Evolutionary conservation across 2,888 invertebrate genomes (phyloP), one percentile per base, ranked within the genome.

Genomic region (Luffia ferchaultella): DNA sequence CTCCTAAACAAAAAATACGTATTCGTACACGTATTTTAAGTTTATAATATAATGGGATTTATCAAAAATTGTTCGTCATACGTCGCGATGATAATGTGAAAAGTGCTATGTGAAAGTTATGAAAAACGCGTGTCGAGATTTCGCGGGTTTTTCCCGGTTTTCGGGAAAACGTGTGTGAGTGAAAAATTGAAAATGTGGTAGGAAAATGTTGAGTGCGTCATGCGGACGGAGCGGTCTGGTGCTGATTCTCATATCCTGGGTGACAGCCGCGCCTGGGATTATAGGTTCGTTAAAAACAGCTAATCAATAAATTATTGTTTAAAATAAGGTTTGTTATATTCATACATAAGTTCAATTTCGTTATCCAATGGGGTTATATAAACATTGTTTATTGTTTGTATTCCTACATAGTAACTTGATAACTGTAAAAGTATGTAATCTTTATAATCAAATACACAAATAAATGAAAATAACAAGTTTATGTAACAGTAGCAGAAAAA

Each of bases 321-420:
- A 30, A 30, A 44, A 20, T 17, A 49, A 20, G 45, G 9, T 45
- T 49, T 49, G 17, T 43, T 49, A 30, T 17, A 15, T 49, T 48
- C 51, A 18, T 41, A 40, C 43, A 44, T 15, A 49, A 46, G 50
- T 48, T 48, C 48, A 52, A 55, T 55, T 58, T 58, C 53, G 55
- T 50, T 60, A 60, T 58, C 57, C 49, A 54, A 57, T 60, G 57
- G 40, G 46, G 54, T 40, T 12, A 40, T 40, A 9, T 15, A 12
- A 40, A 40, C 15, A 12, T 40, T n/a, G n/a, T n/a, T n/a, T n/a
- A n/a, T n/a, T n/a, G n/a, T n/a, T n/a, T n/a, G n/a, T n/a, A n/a
- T n/a, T n/a, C n/a, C n/a, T n/a, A n/a, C n/a, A n/a, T n/a, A n/a
- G n/a, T n/a, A n/a, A n/a, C n/a, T n/a, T n/a, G n/a, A n/a, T n/a